Evolutionary conservation across 2,113 vertebrate genomes (phyloP).

Genomic region (Apteryx owenii): DNA sequence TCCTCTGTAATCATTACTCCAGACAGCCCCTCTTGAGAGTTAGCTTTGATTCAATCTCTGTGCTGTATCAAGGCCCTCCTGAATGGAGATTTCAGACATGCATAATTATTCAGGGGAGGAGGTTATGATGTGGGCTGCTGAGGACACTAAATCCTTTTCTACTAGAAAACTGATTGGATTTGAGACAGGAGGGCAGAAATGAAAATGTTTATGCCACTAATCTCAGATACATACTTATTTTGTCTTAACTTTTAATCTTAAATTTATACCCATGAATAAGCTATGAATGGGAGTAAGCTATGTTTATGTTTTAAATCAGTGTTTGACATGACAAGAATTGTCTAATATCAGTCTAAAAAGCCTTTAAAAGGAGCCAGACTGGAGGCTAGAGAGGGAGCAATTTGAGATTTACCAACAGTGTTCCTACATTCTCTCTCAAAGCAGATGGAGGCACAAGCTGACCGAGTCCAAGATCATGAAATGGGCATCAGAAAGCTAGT

Average conservation of each 20-base stretch:
- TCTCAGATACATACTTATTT: not conserved
- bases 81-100: fast-evolving
- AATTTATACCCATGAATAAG: fast-evolving
- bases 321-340: not conserved
- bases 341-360: not conserved
- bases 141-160: not conserved
- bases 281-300: not conserved
- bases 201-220: not conserved
- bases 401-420: not conserved
- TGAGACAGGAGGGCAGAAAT: not conserved
- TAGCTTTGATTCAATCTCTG: fast-evolving
- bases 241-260: not conserved
- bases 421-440: not conserved
- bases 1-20: not conserved
- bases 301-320: not conserved
- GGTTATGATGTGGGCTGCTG: not conserved
- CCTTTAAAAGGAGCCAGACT: not conserved
- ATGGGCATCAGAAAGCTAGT: not conserved
- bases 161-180: not conserved
- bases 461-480: not conserved
- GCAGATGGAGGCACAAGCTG: no score
- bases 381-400: not conserved
- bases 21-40: not conserved
- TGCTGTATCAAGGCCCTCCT: not conserved
- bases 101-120: not conserved